These are phyloP conservation scores for Elgonia sp. DNA, from an alignment of 2,888 invertebrate genomes.

Conservation along the genomic window DNA sequence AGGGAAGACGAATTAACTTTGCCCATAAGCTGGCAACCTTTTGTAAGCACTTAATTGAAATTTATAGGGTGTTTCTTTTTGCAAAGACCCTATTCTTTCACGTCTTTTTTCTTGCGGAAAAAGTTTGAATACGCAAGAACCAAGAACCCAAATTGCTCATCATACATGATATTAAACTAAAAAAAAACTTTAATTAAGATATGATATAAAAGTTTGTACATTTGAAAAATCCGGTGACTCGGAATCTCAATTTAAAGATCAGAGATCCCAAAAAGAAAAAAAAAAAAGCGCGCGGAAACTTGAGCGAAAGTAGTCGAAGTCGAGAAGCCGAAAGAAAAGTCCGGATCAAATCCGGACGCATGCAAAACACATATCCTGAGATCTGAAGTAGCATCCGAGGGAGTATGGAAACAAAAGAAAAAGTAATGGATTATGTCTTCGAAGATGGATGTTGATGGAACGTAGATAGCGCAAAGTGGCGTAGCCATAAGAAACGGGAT, in stretches of 20 bases:
- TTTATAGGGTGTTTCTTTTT: conserved; percentile 35
- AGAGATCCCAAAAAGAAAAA: neutral
- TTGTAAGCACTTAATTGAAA: conserved; percentile 48
- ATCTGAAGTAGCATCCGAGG: conserved; percentile 52
- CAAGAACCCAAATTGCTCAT: neutral
- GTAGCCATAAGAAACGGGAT: conserved; percentile 67
- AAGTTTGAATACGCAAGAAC: neutral
- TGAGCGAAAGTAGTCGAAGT: conserved; percentile 10
- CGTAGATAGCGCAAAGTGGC: conserved; percentile 63
- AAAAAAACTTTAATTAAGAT: too few species aligned
- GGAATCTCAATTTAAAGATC: too few species aligned
- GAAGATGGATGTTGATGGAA: conserved; percentile 69
- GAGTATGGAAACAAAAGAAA: conserved; percentile 51
- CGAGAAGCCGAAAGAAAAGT: conserved; percentile 12
- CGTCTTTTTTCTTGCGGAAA: neutral
- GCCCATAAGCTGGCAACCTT: conserved; percentile 5
- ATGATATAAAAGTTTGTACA: too few species aligned
- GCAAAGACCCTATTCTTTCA: conserved; percentile 5
- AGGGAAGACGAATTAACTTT: conserved; percentile 42
- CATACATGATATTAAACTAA: too few species aligned
- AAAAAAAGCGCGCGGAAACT: neutral
- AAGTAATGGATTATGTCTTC: conserved; percentile 65
- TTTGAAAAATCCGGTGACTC: too few species aligned
- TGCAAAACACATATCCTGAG: conserved; percentile 65
- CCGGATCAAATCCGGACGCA: conserved; percentile 9